A percentile compares a stretch with the other conserved stretches of the same genome.
These are phyloP conservation scores for Lutjanus campechanus DNA, from an alignment of 2,797 vertebrate genomes.

Conservation along the genomic window DNA sequence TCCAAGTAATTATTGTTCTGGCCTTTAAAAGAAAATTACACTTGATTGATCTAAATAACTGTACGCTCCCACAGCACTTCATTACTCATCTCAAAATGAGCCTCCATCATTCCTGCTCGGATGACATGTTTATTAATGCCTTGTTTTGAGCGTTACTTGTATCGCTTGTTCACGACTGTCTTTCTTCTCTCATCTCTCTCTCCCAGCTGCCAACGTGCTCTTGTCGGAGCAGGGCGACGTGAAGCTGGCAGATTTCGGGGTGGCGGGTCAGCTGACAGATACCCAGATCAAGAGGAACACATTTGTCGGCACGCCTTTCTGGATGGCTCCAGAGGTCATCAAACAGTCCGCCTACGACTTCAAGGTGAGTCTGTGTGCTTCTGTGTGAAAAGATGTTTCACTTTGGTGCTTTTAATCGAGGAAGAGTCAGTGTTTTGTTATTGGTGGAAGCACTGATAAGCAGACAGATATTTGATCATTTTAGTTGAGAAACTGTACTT, in stretches of 20 bases:
- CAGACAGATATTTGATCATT: background rate
- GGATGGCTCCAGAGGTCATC: conserved; percentile 99
- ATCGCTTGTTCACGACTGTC: background rate
- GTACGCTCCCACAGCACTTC: background rate
- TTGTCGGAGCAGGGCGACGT: conserved; percentile 98
- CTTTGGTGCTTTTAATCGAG: background rate
- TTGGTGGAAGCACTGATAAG: background rate
- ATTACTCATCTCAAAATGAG: background rate
- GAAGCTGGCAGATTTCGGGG: conserved; percentile 98
- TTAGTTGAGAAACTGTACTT: background rate
- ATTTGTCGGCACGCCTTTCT: conserved; percentile 98
- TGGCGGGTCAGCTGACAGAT: conserved; percentile 97
- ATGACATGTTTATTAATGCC: background rate
- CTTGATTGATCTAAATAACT: background rate
- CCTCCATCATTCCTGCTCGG: background rate
- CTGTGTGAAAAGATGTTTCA: background rate
- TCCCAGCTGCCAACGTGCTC: conserved; percentile 94
- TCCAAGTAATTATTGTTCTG: background rate
- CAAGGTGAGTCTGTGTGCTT: conserved; percentile 86
- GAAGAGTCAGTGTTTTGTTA: background rate
- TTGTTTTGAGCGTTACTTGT: background rate
- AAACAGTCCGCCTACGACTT: conserved; percentile 99
- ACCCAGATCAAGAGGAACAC: conserved; percentile 99
- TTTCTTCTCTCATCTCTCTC: conserved; percentile 9
- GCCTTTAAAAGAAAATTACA: background rate